phyloP scores from a whole-genome alignment of 2,797 vertebrate species.

The Lacerta bilineata region DNA sequence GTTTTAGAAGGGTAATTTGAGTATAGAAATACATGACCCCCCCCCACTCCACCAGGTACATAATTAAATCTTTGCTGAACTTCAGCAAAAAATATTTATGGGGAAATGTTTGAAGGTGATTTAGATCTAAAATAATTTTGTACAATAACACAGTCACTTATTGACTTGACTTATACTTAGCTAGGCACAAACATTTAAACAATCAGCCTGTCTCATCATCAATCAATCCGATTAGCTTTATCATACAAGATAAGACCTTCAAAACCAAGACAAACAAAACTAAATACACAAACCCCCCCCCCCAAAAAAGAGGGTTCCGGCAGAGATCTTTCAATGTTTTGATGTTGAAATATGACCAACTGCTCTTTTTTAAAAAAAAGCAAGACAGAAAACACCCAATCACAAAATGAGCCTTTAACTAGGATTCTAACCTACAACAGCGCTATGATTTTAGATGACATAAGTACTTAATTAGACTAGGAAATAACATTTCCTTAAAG shows the following conservation, averaged over 20 bases:
- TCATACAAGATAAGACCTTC: conserved; percentile 45
- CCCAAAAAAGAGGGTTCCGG: conserved; percentile 28
- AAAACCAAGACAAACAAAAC: conserved; percentile 52
- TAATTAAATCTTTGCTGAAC: not conserved
- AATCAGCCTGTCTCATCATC: conserved; percentile 52
- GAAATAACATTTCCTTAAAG: not conserved
- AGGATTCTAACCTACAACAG: not conserved
- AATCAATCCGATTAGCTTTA: conserved; percentile 60
- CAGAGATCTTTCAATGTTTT: conserved; percentile 33
- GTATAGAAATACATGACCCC: not conserved
- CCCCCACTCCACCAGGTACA: not conserved
- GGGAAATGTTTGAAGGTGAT: conserved; percentile 21
- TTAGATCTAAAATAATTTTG: conserved; percentile 40
- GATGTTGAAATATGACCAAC: not conserved
- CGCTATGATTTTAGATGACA: not conserved
- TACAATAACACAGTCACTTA: conserved; percentile 46
- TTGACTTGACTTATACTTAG: conserved; percentile 52
- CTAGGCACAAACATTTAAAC: conserved; percentile 56
- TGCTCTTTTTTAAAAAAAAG: not conserved
- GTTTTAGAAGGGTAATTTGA: too few species aligned
- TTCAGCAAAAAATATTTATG: conserved; percentile 11
- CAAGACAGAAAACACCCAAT: not conserved
- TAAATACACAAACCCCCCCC: not conserved
- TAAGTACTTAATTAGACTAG: not conserved
- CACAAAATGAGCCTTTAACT: not conserved